Evolutionary conservation across 1,140 invertebrate genomes (phyloP), one percentile per base, ranked within the genome.

Genomic region (Calephelis nemesis): DNA sequence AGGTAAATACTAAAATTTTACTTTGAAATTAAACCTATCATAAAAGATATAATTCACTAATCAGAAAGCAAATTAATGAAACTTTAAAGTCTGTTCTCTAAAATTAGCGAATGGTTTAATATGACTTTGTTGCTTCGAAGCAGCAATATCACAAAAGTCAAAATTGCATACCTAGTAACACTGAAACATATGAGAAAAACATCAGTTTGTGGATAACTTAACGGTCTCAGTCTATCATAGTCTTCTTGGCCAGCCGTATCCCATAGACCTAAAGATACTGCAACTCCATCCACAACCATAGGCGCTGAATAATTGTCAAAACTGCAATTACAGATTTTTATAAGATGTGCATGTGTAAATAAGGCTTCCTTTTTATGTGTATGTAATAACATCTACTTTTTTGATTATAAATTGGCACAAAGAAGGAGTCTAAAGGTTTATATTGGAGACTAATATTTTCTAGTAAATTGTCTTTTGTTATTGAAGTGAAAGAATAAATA

Each of bases 101-200:
- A 30, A 30, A 4, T 30, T 30, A 30, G 30, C 1, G 30, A 30
- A 30, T 30, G 30, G 30, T 30, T 30, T 4, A 30, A 30, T 30
- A 30, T 30, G 30, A 30, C 30, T 30, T 30, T 30, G 30, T 30
- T 30, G 4, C 30, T 30, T 30, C 4, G 30, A 30, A 30, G 30
- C 30, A 30, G 30, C 30, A 30, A 30, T 19, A 19, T 30, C 30
- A 30, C 30, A 30, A 30, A 7, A 68, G 1, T 62, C 58, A 42
- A 67, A 58, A 64, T 65, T 64, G 62, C n/a, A 54, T 78, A 92
- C 91, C 96, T 95, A 74, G 96, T 96, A 69, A 99, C 98, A 92
- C 98, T 99, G 93, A 99, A 99, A 93, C 98, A 99, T 86, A 99
- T 97, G 74, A 99, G 95, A 94, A 99, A 99, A 48, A 99, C 98